Evolutionary conservation across 2,888 invertebrate species (phyloP).

Genomic region (Dione vanillae): DNA sequence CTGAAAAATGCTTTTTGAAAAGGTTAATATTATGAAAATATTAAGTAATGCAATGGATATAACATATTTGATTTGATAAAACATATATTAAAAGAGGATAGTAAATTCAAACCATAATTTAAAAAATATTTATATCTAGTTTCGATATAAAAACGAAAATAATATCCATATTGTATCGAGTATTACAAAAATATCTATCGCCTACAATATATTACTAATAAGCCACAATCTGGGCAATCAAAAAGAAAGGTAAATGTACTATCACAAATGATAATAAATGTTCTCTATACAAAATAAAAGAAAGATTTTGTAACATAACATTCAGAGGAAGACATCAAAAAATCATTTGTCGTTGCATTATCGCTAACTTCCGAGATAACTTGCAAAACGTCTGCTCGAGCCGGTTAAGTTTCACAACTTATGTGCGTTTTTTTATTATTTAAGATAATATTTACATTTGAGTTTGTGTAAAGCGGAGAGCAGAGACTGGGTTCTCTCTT

Average conservation of each 20-base stretch:
- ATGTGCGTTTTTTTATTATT: background rate
- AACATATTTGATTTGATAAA: too few relatives aligned
- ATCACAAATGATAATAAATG: conserved; percentile 6
- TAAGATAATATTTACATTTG: background rate
- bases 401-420: conserved; percentile 6
- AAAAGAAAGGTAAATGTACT: conserved; percentile 12
- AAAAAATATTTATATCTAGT: too few relatives aligned
- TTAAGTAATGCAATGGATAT: too few relatives aligned
- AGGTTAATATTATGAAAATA: too few relatives aligned
- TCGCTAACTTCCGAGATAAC: conserved; percentile 24
- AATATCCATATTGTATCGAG: too few relatives aligned
- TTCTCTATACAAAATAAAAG: conserved; percentile 9
- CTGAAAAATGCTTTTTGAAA: too few relatives aligned
- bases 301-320: conserved; percentile 4
- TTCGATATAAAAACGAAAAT: too few relatives aligned
- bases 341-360: conserved; percentile 26
- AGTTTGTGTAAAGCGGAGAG: background rate
- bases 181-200: background rate
- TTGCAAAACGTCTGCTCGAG: conserved; percentile 27
- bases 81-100: too few relatives aligned
- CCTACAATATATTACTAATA: background rate
- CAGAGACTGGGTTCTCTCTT: background rate
- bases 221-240: background rate
- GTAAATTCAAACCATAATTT: too few relatives aligned
- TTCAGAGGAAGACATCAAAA: conserved; percentile 21